Evolutionary conservation across 2,888 invertebrate genomes (phyloP).

Genomic region (Caenorhabditis sp.): DNA sequence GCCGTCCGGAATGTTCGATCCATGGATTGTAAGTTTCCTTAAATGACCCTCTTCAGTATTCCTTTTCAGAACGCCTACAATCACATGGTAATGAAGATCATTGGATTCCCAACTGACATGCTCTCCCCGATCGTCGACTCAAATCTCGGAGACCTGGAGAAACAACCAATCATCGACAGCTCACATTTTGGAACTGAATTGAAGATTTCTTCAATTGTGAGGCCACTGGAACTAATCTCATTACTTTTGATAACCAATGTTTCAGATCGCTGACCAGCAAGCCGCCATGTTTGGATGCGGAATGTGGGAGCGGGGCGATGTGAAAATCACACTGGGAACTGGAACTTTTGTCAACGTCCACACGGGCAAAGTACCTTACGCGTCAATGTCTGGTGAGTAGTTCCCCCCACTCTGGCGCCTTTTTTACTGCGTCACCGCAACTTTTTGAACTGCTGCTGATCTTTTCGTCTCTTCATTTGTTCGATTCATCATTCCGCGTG

Average conservation of each 20-base stretch:
- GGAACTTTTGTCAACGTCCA: conserved; percentile 91
- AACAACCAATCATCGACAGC: conserved; percentile 85
- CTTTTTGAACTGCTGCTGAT: conserved; percentile 25
- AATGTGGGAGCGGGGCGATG: conserved; percentile 86
- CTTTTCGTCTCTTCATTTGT: too few relatives aligned
- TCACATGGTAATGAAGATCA: conserved; percentile 84
- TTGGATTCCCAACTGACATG: conserved; percentile 86
- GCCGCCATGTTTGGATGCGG: conserved; percentile 91
- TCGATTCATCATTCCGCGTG: too few relatives aligned
- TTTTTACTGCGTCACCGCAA: neutral
- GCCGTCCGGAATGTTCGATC: conserved; percentile 93
- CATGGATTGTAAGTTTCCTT: conserved; percentile 84
- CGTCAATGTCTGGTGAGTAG: conserved; percentile 85
- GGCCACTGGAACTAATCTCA: conserved; percentile 76
- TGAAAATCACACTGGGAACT: conserved; percentile 92
- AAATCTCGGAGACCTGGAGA: conserved; percentile 81
- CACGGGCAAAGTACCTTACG: conserved; percentile 86
- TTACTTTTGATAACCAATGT: neutral
- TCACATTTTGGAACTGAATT: conserved; percentile 86
- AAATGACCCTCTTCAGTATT: neutral
- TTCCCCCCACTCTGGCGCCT: neutral
- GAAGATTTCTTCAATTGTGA: conserved; percentile 87
- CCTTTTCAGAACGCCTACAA: conserved; percentile 86
- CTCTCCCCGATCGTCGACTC: conserved; percentile 83
- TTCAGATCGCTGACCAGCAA: conserved; percentile 87